Conservation (phyloP, 1,140 invertebrate species). For the Plodia interpunctella region DNA sequence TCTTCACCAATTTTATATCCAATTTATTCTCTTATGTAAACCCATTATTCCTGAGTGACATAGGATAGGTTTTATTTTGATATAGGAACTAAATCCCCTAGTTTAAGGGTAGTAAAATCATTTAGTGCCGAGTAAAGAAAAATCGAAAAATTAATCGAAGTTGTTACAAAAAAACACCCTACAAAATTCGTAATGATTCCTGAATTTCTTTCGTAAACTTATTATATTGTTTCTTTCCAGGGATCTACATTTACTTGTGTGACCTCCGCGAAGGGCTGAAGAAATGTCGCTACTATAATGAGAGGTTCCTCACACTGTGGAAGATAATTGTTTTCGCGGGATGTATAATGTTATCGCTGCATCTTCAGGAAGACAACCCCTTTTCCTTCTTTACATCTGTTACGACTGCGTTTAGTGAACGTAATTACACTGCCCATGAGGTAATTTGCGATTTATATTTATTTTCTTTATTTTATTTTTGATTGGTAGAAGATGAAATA, state of each 20-base stretch:
- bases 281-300: conserved; percentile 89
- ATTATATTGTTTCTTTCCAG: conserved; percentile 24
- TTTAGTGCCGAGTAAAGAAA: too few relatives aligned
- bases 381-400: conserved; percentile 85
- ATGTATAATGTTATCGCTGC: conserved; percentile 83
- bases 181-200: too few relatives aligned
- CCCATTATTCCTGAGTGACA: too few relatives aligned
- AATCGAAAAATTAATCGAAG: too few relatives aligned
- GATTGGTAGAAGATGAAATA: neutral
- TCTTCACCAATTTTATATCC: too few relatives aligned
- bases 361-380: conserved; percentile 83
- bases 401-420: conserved; percentile 82
- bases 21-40: too few relatives aligned
- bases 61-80: too few relatives aligned
- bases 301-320: conserved; percentile 91
- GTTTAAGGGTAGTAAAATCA: too few relatives aligned
- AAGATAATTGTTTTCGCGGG: conserved; percentile 90
- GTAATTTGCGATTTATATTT: conserved; percentile 55
- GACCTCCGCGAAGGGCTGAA: conserved; percentile 83
- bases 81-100: too few relatives aligned
- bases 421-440: conserved; percentile 86
- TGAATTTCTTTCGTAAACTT: too few relatives aligned
- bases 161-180: neutral
- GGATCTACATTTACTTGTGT: conserved; percentile 60
- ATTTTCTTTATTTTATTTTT: neutral